phyloP scores from a whole-genome alignment of 2,888 invertebrate species.

The Fragum fragum region DNA sequence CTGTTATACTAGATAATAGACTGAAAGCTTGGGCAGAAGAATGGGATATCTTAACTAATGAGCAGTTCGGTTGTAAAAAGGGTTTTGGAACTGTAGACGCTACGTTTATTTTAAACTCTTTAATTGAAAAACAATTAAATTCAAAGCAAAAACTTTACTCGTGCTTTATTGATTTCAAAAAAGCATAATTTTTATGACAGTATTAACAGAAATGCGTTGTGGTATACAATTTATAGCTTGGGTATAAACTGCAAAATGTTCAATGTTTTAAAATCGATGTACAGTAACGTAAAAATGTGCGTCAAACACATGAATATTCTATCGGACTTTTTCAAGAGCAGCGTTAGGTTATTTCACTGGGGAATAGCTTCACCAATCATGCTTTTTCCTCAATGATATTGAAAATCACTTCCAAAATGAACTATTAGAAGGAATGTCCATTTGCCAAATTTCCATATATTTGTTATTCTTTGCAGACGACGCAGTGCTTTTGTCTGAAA shows the following conservation, averaged over 20 bases:
- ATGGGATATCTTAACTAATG: neutral
- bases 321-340: too few relatives aligned
- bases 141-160: neutral
- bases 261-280: conserved; percentile 1
- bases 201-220: neutral
- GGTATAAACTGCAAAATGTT: neutral
- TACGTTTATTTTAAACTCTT: neutral
- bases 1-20: conserved; percentile 5
- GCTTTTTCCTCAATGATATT: conserved; percentile 21
- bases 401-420: conserved; percentile 9
- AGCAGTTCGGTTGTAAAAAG: conserved; percentile 5
- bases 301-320: too few relatives aligned
- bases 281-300: too few relatives aligned
- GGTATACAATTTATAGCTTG: neutral
- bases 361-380: conserved; percentile 28
- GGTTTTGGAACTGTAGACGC: neutral
- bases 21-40: neutral
- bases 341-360: conserved; percentile 15
- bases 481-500: conserved; percentile 5
- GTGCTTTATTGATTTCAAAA: conserved; percentile 17
- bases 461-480: conserved; percentile 18
- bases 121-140: neutral
- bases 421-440: neutral
- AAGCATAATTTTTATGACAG: conserved; percentile 14
- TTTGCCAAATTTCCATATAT: neutral